Evolutionary conservation across 2,888 invertebrate species (phyloP).

Genomic region (Lithophane semibrunnea): DNA sequence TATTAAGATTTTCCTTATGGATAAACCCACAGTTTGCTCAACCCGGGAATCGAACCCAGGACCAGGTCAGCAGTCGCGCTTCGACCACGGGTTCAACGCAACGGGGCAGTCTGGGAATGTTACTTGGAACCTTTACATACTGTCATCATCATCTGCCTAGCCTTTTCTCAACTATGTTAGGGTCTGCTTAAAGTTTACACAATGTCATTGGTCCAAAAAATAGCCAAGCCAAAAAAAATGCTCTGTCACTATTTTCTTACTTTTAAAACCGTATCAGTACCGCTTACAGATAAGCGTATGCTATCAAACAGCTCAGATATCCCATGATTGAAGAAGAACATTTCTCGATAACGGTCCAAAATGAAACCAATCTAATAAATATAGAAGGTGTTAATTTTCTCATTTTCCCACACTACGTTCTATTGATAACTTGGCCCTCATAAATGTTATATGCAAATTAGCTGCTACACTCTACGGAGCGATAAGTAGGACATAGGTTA

Average conservation of each 20-base stretch:
- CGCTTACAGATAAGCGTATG: neutral
- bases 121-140: no score
- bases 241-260: neutral
- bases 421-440: constrained; percentile 46
- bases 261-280: neutral
- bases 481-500: constrained; percentile 66
- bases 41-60: no score
- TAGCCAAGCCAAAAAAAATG: neutral
- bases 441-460: constrained; percentile 65
- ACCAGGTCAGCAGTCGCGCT: no score
- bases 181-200: no score
- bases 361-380: constrained; percentile 40
- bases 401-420: constrained; percentile 60
- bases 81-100: no score
- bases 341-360: constrained; percentile 31
- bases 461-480: constrained; percentile 34
- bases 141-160: no score
- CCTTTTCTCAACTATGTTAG: no score
- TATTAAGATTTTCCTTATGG: no score
- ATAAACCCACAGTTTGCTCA: no score
- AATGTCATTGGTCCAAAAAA: no score
- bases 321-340: constrained; percentile 14
- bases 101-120: no score
- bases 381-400: constrained; percentile 48
- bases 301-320: neutral